Base-by-base conservation (phyloP, 2,113 vertebrate species). In the Xiphophorus couchianus region DNA sequence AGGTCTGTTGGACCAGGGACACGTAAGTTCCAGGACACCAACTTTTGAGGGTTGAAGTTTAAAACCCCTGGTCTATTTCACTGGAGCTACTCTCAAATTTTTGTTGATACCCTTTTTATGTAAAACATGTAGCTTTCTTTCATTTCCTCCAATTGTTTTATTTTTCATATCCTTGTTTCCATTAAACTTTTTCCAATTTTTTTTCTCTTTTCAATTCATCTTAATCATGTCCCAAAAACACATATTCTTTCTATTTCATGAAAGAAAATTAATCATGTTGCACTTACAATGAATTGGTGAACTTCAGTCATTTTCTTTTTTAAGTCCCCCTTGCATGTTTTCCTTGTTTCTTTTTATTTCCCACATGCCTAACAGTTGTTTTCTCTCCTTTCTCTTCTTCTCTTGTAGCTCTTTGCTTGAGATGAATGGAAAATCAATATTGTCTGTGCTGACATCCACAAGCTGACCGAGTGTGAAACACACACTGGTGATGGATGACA, bases 371-470 rank as follows among this genome's bases (percentile, higher is more conserved):
- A 35, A 39, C 35, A 42, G 35, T 60, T 48, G 22, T 37, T 30
- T 39, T 25, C 78, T 76, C 17, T 64, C 63, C 75, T 73, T 58
- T 58, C 51, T 58, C 51, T 58, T 58, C 51, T 25, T 75, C 15
- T 64, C 63, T 73, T 74, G 64, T 65, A 44, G 71, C 78, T 82
- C 74, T 81, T 63, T 67, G 64, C 69, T 77, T 66, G 71, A 77
- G 78, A 88, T 87, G 77, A 90, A 90, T 93, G 86, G 63, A 81
- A 87, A 93, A 92, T 93, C 92, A 88, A 91, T 93, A 89, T 72
- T 71, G 86, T 88, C 85, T 81, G 70, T 88, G 88, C 81, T 80
- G 83, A 89, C 82, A 84, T 78, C 76, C 68, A 85, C 58, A 72
- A 82, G 82, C 76, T 84, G 89, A 81, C 78, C 73, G 74, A 78